Evolutionary conservation across 2,797 vertebrate species (phyloP).

Genomic region (Champsocephalus esox): DNA sequence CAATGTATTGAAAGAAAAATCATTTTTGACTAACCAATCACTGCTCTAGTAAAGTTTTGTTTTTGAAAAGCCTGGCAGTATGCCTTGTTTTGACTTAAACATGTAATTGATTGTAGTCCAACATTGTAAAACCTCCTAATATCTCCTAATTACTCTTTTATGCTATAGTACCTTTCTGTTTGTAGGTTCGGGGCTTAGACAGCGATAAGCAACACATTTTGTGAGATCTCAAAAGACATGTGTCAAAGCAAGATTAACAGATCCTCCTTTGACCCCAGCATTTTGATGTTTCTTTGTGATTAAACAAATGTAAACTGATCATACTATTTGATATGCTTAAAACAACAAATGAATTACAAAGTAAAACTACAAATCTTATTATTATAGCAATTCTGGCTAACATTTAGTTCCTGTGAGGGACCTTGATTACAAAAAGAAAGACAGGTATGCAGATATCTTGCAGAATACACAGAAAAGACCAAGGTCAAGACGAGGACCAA

Average conservation of each 20-base stretch:
- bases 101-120: not conserved
- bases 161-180: not conserved
- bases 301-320: not conserved
- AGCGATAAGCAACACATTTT: not conserved
- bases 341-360: not conserved
- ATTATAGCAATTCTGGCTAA: conserved; percentile 1
- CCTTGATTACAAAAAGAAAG: not conserved
- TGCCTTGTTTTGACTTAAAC: not conserved
- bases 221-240: conserved; percentile 5
- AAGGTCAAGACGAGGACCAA: not conserved
- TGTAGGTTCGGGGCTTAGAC: conserved; percentile 16
- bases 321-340: not conserved
- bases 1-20: no score
- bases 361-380: not conserved
- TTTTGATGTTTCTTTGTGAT: not conserved
- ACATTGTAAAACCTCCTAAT: conserved; percentile 5
- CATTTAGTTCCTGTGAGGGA: not conserved
- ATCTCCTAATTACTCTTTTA: not conserved
- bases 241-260: not conserved
- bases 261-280: conserved; percentile 18
- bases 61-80: not conserved
- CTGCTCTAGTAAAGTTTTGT: not conserved
- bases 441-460: not conserved
- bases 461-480: not conserved
- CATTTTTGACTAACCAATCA: not conserved